Evolutionary conservation across 1,140 invertebrate species (phyloP).

Genomic region (Apis mellifera): Amel_HAv3.1 CM009936.2:4689501-4690000

Average conservation of each 20-base stretch:
- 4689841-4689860: conserved; percentile 1
- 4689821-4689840: neutral
- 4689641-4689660: neutral
- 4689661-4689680: conserved; percentile 14
- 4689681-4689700: neutral
- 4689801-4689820: neutral
- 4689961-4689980: neutral
- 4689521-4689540: too few relatives aligned
- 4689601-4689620: neutral
- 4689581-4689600: too few relatives aligned
- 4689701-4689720: neutral
- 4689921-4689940: neutral
- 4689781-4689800: neutral
- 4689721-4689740: neutral
- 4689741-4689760: neutral
- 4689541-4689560: too few relatives aligned
- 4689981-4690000: neutral
- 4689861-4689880: conserved; percentile 17
- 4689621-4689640: conserved; percentile 2
- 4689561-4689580: too few relatives aligned
- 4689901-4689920: conserved; percentile 30
- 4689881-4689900: conserved; percentile 44
- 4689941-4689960: neutral
- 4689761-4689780: neutral
- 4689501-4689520: too few relatives aligned